Evolutionary conservation across 2,113 vertebrate genomes (phyloP).

Genomic region (Oplegnathus fasciatus): DNA sequence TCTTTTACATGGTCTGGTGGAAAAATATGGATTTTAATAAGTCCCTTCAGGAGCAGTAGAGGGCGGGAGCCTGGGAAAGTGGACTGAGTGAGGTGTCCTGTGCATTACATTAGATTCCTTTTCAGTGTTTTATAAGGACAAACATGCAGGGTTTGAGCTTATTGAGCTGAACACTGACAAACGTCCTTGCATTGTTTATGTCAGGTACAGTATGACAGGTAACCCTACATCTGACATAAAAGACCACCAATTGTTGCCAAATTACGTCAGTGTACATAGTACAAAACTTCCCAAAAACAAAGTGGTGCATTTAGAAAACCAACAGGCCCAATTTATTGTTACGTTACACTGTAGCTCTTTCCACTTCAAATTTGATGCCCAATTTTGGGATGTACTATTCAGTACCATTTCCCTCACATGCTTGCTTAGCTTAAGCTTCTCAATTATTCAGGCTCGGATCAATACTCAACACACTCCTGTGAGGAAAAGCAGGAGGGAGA

Average conservation of each 20-base stretch:
- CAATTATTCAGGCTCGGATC: conserved; percentile 85
- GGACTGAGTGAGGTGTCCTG: conserved; percentile 47
- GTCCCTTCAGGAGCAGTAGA: conserved; percentile 79
- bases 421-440: conserved; percentile 80
- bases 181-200: not conserved
- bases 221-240: not conserved
- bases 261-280: not conserved
- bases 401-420: conserved; percentile 77
- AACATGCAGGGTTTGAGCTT: conserved; percentile 14
- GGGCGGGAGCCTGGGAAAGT: conserved; percentile 75
- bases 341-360: conserved; percentile 40
- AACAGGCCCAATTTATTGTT: conserved; percentile 57
- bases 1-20: conserved; percentile 74
- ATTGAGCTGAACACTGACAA: not conserved
- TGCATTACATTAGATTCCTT: conserved; percentile 64
- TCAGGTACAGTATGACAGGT: not conserved
- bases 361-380: conserved; percentile 69
- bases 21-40: conserved; percentile 85
- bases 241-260: not conserved
- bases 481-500: conserved; percentile 67
- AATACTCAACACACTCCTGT: conserved; percentile 78
- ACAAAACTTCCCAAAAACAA: conserved; percentile 5
- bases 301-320: not conserved
- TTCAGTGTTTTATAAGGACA: conserved; percentile 60
- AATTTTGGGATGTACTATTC: conserved; percentile 78